These are phyloP conservation scores for Parotia lawesii DNA, from an alignment of 2,113 vertebrate genomes.

Conservation along the genomic window DNA sequence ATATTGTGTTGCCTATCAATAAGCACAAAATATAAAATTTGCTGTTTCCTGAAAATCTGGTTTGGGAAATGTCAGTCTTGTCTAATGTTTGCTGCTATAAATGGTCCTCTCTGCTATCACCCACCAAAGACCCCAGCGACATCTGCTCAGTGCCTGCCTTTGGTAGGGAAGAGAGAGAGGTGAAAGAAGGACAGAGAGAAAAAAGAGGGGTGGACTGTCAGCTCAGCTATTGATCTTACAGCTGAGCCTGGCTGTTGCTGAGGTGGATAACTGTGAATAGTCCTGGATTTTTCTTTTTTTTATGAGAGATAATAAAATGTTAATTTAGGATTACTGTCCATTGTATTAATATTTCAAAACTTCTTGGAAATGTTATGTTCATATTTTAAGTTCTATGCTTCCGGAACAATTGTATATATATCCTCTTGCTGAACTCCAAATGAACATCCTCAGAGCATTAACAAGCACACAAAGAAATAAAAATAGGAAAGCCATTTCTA, in stretches of 20 bases:
- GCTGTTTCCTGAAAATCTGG: not conserved
- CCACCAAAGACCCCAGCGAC: not conserved
- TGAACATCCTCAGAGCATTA: not conserved
- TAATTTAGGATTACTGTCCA: not conserved
- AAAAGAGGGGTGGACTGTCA: not conserved
- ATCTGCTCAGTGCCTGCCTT: not conserved
- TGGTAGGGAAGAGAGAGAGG: not conserved
- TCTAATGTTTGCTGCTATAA: not conserved
- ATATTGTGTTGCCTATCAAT: not conserved
- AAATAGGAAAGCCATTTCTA: conserved; percentile 56
- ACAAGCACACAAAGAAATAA: not conserved
- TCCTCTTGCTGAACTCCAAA: not conserved
- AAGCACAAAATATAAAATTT: not conserved
- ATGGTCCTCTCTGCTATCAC: not conserved
- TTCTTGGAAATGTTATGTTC: conserved; percentile 34
- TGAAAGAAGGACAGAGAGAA: not conserved
- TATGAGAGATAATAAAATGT: conserved; percentile 1
- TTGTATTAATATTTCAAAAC: not conserved
- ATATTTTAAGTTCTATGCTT: conserved; percentile 5
- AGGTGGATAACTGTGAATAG: not conserved
- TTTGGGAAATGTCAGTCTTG: not conserved
- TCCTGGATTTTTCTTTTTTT: not conserved
- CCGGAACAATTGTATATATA: not conserved
- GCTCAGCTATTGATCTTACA: not conserved
- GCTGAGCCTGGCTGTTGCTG: not conserved